These are phyloP conservation scores for Acarapis woodi DNA, from an alignment of 1,140 invertebrate genomes.

Conservation along the genomic window DNA sequence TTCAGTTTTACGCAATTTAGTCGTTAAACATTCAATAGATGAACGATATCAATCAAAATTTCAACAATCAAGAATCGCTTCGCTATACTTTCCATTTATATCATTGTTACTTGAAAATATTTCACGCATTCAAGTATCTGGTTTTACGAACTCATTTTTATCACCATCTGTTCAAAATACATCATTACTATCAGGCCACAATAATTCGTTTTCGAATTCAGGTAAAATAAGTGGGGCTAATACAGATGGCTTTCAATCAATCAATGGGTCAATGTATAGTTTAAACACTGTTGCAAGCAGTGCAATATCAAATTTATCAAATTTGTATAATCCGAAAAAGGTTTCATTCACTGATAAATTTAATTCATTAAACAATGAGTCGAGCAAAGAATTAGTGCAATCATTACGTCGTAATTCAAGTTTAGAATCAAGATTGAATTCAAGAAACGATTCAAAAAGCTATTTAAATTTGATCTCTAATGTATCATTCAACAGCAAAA, in stretches of 20 bases:
- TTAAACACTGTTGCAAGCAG: too few relatives aligned
- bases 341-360: too few relatives aligned
- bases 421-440: background rate
- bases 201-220: background rate
- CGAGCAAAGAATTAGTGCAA: too few relatives aligned
- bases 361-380: background rate
- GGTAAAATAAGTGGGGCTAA: background rate
- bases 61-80: conserved; percentile 50
- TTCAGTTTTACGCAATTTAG: conserved; percentile 41
- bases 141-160: conserved; percentile 10
- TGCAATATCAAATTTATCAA: too few relatives aligned
- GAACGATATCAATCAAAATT: conserved; percentile 27
- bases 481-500: too few relatives aligned
- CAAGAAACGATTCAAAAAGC: too few relatives aligned
- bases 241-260: background rate
- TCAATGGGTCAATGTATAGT: background rate
- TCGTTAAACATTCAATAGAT: conserved; percentile 80
- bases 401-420: background rate
- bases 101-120: conserved; percentile 54
- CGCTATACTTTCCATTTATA: conserved; percentile 65
- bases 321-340: too few relatives aligned
- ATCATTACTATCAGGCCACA: background rate
- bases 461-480: too few relatives aligned
- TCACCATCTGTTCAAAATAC: background rate
- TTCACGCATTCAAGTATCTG: conserved; percentile 22